Base-by-base conservation (phyloP, 2,888 invertebrate genomes). In the Trissonchulus latispiculum region DNA sequence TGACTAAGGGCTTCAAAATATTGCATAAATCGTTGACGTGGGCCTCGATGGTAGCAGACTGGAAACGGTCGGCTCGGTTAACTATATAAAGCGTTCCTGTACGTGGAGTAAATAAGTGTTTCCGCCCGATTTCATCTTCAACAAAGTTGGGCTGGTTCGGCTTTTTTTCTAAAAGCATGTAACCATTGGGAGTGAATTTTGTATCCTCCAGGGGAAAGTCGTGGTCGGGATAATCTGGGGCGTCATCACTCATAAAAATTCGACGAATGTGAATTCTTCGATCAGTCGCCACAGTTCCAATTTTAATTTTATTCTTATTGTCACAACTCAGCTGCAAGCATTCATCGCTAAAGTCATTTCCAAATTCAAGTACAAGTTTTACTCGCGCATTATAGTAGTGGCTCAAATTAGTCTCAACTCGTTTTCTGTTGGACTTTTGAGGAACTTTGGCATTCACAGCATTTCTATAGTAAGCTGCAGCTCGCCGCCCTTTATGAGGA, bases 251-350 rank as follows among this genome's bases (percentile, higher is more conserved):
- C 18, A 32, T 23, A 59, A 70, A 70, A 70, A 59, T 59, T 32
- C 32, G n/a, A 3, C 28, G 3, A 59, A 70, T 70, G 37, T 70
- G 15, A 8, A 70, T 48, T 3, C 61, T 36, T 3, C 70, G 36
- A 32, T 59, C 61, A 62, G 48, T 64, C 8, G 64, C 64, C 64
- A 64, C 31, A 15, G 28, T n/a, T 15, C 64, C 64, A 33, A 64
- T 29, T 31, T 64, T 64, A 33, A 70, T 59, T 48, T 70, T 70
- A 48, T 70, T 70, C 70, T 70, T 70, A 59, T 70, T 70, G 61
- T 70, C 70, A 59, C 70, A 70, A 28, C 31, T 31, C 15, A 70
- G 8, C 2, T 15, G 15, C 3, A 59, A 2, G 48, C 61, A 62
- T 28, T 37, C 70, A 3, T 70, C 29, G 2, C 8, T 3, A 48